A percentile compares a stretch with the other conserved stretches of the same genome.
Evolutionary conservation across 1,140 invertebrate species (phyloP).

Genomic region (Trachymyrmex cornetzi): DNA sequence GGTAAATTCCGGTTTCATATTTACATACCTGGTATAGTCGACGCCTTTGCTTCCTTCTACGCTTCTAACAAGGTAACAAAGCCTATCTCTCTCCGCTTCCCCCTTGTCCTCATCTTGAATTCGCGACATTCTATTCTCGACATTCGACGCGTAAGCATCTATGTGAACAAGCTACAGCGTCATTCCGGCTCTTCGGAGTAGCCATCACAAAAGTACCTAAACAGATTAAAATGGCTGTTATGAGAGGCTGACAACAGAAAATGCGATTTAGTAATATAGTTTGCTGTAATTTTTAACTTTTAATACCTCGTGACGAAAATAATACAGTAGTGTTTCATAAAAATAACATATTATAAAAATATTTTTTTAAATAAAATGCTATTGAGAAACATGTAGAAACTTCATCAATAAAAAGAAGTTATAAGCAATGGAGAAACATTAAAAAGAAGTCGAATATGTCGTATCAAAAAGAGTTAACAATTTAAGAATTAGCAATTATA

Average conservation of each 20-base stretch:
- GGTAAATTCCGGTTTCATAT: no score
- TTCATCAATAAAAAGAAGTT: no score
- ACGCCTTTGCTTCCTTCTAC: constrained; percentile 66
- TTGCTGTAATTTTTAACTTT: not conserved
- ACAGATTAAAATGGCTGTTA: not conserved
- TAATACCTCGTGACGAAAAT: no score
- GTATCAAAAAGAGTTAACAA: not conserved
- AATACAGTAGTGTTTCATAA: no score
- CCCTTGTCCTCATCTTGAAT: not conserved
- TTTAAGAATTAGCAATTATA: not conserved
- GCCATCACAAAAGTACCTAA: not conserved
- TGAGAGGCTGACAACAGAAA: not conserved
- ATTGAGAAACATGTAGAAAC: no score
- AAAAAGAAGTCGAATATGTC: no score
- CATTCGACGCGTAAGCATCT: constrained; percentile 76
- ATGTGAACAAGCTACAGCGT: constrained; percentile 71
- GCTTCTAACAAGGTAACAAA: constrained; percentile 76
- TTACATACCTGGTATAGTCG: no score
- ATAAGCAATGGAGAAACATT: no score
- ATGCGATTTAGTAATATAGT: not conserved
- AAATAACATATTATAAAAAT: no score
- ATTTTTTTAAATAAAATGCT: no score
- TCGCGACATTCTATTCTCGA: constrained; percentile 25
- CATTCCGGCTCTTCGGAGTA: not conserved
- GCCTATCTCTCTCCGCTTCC: constrained; percentile 63